Evolutionary conservation across 2,888 invertebrate genomes (phyloP), one percentile per base, ranked within the genome.

Genomic region (Nowickia ferox): DNA sequence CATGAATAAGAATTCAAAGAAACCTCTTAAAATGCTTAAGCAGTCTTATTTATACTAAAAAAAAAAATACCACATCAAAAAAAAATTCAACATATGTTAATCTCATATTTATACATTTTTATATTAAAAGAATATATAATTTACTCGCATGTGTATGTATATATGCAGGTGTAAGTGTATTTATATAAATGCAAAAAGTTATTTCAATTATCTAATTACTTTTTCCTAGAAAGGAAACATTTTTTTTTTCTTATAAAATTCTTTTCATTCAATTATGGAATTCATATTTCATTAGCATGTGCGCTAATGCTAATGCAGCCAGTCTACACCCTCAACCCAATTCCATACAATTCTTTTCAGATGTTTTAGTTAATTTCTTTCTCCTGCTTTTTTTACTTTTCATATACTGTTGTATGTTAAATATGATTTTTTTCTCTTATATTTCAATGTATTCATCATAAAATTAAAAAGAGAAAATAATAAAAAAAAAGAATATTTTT

Each of bases 191-290:
- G 30, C 17, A 61, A 61, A 68, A 78, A 74, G 51, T 61, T 63
- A 75, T 79, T 79, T 75, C 63, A 84, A 79, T 84, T 84, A 84
- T 75, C 69, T 84, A 84, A 84, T 84, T 84, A 79, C 17, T 48
- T 65, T 48, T 65, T 57, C 65, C 57, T 65, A 19, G 22, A 48
- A 55, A 48, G 40, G 22, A n/a, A 9, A 55, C 8, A 44, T 65
- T 55, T 22, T 65, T 46, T n/a, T 19, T 46, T 30, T 19, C 5
- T 38, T 46, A 44, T 30, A 9, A 44, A 55, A n/a, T 65, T 75
- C 44, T 75, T 57, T 57, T 30, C 1, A 42, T 63, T 51, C 42
- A 75, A 75, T 63, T 42, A n/a, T 42, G 30, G 17, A 17, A 65
- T 53, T n/a, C n/a, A n/a, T n/a, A n/a, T n/a, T n/a, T n/a, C n/a